Evolutionary conservation across 2,888 invertebrate species (phyloP), one percentile per base, ranked within the genome.

Genomic region (Brachynemurus nebulosus): DNA sequence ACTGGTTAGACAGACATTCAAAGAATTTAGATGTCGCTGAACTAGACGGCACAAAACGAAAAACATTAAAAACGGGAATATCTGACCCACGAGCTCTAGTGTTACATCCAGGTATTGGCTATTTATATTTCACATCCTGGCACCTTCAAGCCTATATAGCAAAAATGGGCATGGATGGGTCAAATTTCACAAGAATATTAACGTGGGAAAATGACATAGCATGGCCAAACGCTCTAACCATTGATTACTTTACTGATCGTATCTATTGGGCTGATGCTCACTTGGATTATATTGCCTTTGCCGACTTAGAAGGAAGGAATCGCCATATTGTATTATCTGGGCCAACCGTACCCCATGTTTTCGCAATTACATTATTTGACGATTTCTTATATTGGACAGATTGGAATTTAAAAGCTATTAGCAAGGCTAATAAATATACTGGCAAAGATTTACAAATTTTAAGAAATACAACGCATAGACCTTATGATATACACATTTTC

Each of bases 241-340:
- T 98, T 46, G 97, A 98, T 59, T 96, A 91, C 62, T 90, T 95
- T 60, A 90, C 95, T 0, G 90, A 96, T 54, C 76, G 86, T 55
- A 77, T 98, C 36, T 97, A 90, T 67, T 98, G 90, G 86, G 97
- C 96, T 0, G 98, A 98, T 62, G 97, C 97, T 52, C 96, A 96
- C 66, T 72, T 97, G 52, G 95, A 98, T 62, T 96, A 96, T 59
- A 93, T 98, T 41, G 97, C 95, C 27, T 90, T 86, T 52, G 79
- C 90, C 1, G 91, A 96, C 64, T 71, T 97, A 50, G 91, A 96
- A 65, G 97, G 97, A 2, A 77, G 76, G 50, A 82, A 91, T 59
- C 72, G 90, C 3, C 86, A 88, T 57, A 76, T 83, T 43, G 89
- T 85, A 0, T 59, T 93, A 2, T 80, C 83, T 0, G 90, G 90